Evolutionary conservation across 2,113 vertebrate species (phyloP).

Genomic region (Actinemys pallida): DNA sequence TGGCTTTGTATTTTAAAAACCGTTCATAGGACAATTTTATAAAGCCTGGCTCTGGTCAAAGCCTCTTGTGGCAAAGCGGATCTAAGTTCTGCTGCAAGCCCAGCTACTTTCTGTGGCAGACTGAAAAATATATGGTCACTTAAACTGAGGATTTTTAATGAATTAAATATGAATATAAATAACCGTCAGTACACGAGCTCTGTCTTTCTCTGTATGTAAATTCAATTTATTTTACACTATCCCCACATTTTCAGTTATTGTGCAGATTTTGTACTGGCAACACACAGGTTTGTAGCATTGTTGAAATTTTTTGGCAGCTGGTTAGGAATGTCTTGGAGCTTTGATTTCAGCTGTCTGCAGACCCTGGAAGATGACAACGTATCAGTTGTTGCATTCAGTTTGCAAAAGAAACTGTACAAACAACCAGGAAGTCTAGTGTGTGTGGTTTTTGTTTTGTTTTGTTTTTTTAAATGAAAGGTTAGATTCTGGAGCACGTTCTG

Average conservation of each 20-base stretch:
- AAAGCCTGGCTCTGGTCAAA: background rate
- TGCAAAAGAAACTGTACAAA: no score
- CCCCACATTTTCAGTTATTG: background rate
- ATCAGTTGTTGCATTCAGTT: background rate
- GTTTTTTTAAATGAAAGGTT: background rate
- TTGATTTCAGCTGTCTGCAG: background rate
- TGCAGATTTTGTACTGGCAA: background rate
- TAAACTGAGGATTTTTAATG: background rate
- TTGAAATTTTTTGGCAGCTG: background rate
- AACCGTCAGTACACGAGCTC: background rate
- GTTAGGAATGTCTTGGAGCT: fast-evolving
- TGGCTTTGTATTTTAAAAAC: background rate
- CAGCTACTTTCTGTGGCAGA: background rate
- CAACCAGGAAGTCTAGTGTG: background rate
- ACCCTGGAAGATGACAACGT: background rate
- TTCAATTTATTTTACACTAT: background rate
- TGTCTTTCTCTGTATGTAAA: background rate
- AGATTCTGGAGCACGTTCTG: background rate
- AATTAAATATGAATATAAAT: background rate
- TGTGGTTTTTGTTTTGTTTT: background rate
- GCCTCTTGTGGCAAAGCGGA: background rate
- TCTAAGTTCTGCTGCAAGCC: background rate
- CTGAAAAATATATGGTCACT: background rate
- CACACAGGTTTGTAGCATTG: background rate
- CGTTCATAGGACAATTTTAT: background rate